Evolutionary conservation across 1,140 invertebrate genomes (phyloP).

Genomic region (Eurytemora carolleeae): DNA sequence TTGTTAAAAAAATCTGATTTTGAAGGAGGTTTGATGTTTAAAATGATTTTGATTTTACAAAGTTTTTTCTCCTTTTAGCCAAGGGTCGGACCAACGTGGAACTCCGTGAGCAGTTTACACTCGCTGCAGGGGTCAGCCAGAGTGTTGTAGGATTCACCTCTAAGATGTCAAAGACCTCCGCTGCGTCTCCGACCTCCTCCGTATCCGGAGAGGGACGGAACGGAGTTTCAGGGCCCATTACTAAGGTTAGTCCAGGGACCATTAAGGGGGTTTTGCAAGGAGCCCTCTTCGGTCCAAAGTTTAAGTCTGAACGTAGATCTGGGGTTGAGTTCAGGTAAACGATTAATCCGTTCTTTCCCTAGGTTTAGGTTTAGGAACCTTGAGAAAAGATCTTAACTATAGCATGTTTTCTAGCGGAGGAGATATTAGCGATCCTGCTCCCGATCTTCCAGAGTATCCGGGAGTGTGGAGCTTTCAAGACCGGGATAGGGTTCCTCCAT

Average conservation of each 20-base stretch:
- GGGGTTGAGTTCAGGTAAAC: too few species aligned
- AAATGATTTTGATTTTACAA: neutral
- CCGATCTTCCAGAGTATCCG: slow-evolving; percentile 4
- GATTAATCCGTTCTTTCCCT: too few species aligned
- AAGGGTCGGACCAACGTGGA: slow-evolving; percentile 99
- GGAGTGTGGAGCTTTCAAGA: neutral
- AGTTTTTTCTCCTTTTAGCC: slow-evolving; percentile 37
- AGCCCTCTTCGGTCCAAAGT: too few species aligned
- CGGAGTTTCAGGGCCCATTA: slow-evolving; percentile 56
- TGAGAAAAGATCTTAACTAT: too few species aligned
- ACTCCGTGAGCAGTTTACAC: slow-evolving; percentile 91
- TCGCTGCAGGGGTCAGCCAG: slow-evolving; percentile 90
- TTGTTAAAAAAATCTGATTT: too few species aligned
- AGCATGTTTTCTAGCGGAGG: neutral
- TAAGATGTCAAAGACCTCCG: slow-evolving; percentile 41
- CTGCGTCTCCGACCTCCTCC: slow-evolving; percentile 41
- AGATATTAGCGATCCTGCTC: neutral
- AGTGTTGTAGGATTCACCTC: slow-evolving; percentile 88
- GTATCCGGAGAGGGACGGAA: slow-evolving; percentile 42
- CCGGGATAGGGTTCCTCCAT: neutral
- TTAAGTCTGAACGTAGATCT: slow-evolving; percentile 1
- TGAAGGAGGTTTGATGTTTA: slow-evolving; percentile 1
- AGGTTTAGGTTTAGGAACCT: too few species aligned
- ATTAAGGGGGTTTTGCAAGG: too few species aligned
- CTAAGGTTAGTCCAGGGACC: slow-evolving; percentile 46